A percentile compares a stretch with the other conserved stretches of the same genome.
Evolutionary conservation across 2,113 vertebrate genomes (phyloP).

Genomic region (Danionella cerebrum): DNA sequence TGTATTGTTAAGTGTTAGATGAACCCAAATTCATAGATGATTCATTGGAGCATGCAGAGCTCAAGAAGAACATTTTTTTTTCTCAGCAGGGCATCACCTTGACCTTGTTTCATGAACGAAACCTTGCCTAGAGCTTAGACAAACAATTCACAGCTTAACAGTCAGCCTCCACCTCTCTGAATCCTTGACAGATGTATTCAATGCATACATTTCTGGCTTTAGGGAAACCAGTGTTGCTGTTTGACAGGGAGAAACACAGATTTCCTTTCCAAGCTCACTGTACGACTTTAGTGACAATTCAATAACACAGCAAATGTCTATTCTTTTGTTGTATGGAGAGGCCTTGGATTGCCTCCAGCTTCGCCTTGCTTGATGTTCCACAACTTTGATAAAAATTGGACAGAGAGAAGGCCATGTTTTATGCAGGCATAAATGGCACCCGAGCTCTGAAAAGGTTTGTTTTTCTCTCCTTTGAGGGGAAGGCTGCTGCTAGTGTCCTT

Average conservation of each 20-base stretch:
- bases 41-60: background rate
- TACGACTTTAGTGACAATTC: constrained; percentile 11
- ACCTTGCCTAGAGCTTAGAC: background rate
- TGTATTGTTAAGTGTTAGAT: too few species aligned
- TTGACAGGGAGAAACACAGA: background rate
- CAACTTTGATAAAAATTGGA: constrained; percentile 55
- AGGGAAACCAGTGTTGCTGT: background rate
- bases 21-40: background rate
- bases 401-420: constrained; percentile 36
- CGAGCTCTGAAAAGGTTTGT: background rate
- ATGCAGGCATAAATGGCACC: background rate
- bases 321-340: constrained; percentile 8
- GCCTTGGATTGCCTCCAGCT: constrained; percentile 7
- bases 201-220: background rate
- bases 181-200: background rate
- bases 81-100: constrained; percentile 6
- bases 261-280: background rate
- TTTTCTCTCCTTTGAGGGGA: background rate
- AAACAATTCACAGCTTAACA: background rate
- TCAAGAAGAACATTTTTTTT: background rate
- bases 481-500: background rate
- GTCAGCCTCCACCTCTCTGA: background rate
- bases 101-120: background rate
- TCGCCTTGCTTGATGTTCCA: constrained; percentile 14
- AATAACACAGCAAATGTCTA: background rate